Conservation (phyloP, 2,113 vertebrate genomes). For the Zosterops lateralis region DNA sequence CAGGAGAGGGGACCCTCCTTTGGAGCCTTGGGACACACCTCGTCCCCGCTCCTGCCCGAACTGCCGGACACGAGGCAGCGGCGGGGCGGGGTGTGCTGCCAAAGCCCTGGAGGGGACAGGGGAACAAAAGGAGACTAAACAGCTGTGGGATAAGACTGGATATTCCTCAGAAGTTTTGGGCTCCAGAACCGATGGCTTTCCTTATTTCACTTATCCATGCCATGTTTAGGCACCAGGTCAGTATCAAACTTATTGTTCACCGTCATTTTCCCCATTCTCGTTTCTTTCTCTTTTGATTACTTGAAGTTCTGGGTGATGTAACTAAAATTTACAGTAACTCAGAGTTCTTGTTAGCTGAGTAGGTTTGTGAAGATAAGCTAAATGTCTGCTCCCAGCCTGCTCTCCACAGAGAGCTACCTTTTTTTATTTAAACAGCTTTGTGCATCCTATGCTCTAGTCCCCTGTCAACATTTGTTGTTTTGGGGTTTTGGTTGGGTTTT, state of each 20-base stretch:
- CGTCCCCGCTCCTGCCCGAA: fast-evolving
- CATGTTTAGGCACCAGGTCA: not conserved
- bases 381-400: not conserved
- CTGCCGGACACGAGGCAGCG: fast-evolving
- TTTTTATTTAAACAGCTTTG: not conserved
- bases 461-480: not conserved
- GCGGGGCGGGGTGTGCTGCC: not conserved
- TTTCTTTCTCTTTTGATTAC: not conserved
- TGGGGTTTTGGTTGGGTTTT: no score
- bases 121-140: not conserved
- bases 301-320: not conserved
- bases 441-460: not conserved
- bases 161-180: not conserved
- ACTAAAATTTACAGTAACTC: not conserved
- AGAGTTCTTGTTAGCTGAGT: not conserved
- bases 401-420: not conserved
- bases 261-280: fast-evolving
- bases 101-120: no score
- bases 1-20: fast-evolving
- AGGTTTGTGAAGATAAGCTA: not conserved
- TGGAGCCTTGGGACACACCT: fast-evolving
- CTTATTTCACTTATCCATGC: not conserved
- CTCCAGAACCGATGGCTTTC: not conserved
- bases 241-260: no score
- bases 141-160: not conserved